These are phyloP conservation scores for Serranus cabrilla DNA, from an alignment of 2,797 vertebrate genomes.

Conservation along the genomic window DNA sequence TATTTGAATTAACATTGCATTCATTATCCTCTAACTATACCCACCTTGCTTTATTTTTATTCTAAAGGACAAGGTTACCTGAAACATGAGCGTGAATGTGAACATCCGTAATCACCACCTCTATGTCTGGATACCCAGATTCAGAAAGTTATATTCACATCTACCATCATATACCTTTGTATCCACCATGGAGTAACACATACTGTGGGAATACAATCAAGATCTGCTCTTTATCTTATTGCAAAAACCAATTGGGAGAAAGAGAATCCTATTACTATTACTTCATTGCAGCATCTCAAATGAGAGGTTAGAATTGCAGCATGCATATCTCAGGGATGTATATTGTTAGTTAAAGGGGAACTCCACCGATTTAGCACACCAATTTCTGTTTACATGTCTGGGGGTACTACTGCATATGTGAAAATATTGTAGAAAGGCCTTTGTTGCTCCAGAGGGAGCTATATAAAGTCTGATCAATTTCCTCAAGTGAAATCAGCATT, in stretches of 20 bases:
- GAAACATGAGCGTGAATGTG: slow-evolving; percentile 42
- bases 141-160: slow-evolving; percentile 39
- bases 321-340: slow-evolving; percentile 49
- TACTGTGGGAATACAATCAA: slow-evolving; percentile 40
- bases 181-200: slow-evolving; percentile 28
- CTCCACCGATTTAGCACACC: slow-evolving; percentile 23
- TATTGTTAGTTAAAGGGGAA: slow-evolving; percentile 53
- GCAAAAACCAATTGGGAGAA: slow-evolving; percentile 44
- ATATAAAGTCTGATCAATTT: slow-evolving; percentile 19
- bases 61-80: slow-evolving; percentile 31
- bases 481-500: slow-evolving; percentile 17
- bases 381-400: slow-evolving; percentile 34
- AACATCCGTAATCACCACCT: slow-evolving; percentile 34
- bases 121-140: slow-evolving; percentile 39
- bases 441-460: slow-evolving; percentile 3
- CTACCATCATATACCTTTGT: slow-evolving; percentile 34
- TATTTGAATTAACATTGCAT: slow-evolving; percentile 33
- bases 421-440: slow-evolving; percentile 3
- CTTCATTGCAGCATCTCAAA: slow-evolving; percentile 27
- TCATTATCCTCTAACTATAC: slow-evolving; percentile 23
- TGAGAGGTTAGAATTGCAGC: slow-evolving; percentile 47
- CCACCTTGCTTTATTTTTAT: slow-evolving; percentile 24
- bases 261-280: slow-evolving; percentile 27
- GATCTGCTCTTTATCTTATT: slow-evolving; percentile 52
- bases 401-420: slow-evolving; percentile 34